Conservation (phyloP, 1,140 invertebrate species). For the Nautilus pompilius region DNA sequence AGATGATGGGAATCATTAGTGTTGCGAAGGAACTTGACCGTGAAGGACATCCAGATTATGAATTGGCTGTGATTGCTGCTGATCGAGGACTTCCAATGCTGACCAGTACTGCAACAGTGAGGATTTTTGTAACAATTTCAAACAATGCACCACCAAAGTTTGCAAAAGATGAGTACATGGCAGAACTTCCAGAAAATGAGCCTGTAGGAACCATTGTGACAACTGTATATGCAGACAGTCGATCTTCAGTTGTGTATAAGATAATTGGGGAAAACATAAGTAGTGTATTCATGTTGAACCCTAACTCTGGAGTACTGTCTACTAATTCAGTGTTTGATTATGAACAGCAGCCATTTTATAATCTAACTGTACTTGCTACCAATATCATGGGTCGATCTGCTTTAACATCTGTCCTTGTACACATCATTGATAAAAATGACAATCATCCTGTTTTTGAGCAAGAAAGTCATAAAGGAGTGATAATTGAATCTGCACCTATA, state of each 20-base stretch:
- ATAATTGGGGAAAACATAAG: constrained; percentile 50
- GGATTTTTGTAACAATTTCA: constrained; percentile 82
- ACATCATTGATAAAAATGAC: constrained; percentile 67
- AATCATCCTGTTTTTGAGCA: constrained; percentile 77
- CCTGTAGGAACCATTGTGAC: constrained; percentile 73
- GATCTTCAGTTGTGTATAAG: constrained; percentile 49
- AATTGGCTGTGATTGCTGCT: constrained; percentile 76
- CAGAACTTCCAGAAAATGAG: constrained; percentile 83
- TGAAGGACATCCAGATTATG: constrained; percentile 78
- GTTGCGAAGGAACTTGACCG: constrained; percentile 75
- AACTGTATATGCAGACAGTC: constrained; percentile 68
- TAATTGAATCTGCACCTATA: constrained; percentile 70
- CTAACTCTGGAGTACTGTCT: constrained; percentile 57
- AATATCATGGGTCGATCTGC: constrained; percentile 71
- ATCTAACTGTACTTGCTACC: constrained; percentile 77
- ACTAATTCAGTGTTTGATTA: constrained; percentile 43
- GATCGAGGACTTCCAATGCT: constrained; percentile 76
- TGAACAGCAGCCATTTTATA: constrained; percentile 71
- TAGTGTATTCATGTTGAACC: constrained; percentile 51
- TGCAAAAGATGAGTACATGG: constrained; percentile 63
- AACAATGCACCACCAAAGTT: constrained; percentile 81
- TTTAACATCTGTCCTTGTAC: constrained; percentile 48
- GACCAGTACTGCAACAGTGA: constrained; percentile 75
- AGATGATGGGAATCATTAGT: constrained; percentile 71
- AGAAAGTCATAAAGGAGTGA: constrained; percentile 66